Evolutionary conservation across 2,113 vertebrate genomes (phyloP), one percentile per base, ranked within the genome.

Genomic region (Empidonax alnorum): DNA sequence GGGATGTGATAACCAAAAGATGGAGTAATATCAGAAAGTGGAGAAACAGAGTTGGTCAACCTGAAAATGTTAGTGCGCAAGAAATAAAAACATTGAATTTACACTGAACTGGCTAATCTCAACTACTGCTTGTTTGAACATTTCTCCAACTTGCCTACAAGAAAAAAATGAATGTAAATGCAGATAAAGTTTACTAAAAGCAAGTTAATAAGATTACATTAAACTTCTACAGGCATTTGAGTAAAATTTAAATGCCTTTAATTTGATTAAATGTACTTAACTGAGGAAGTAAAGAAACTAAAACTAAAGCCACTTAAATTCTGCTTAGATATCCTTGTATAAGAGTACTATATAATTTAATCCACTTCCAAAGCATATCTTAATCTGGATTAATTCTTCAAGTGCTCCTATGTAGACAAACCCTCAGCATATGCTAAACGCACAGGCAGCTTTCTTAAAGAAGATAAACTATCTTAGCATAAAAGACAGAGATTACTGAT

Each of bases 221-320:
- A 80, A 87, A 84, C 49, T 79, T 96, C 66, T 52, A 65, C 14
- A 91, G 14, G 24, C 27, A 15, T 84, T 46, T 69, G 17, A 55
- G 49, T 53, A 72, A 87, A 94, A 91, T 68, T 61, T 87, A 91
- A 91, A 87, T 1, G 3, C 15, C 53, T 94, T 85, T 87, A 77
- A 89, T 90, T 96, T 89, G 14, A 91, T 87, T 83, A 77, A 74
- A 58, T 25, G 14, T 90, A 78, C 68, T 95, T 90, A 91, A 93
- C 62, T 52, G 37, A 77, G 56, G 30, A 90, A 88, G 52, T 21
- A 87, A 87, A 80, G 56, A 90, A 90, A 88, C 33, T 65, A 75
- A 81, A 92, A 89, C 37, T 71, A 90, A 94, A 94, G 72, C 76
- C 88, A 90, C 61, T 92, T 93, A 90, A 95, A 80, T 76, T 90